Percentiles rank a stretch among this genome's conserved stretches.
These are phyloP conservation scores for Phainopepla nitens DNA, from an alignment of 2,113 vertebrate genomes.

Conservation along the genomic window DNA sequence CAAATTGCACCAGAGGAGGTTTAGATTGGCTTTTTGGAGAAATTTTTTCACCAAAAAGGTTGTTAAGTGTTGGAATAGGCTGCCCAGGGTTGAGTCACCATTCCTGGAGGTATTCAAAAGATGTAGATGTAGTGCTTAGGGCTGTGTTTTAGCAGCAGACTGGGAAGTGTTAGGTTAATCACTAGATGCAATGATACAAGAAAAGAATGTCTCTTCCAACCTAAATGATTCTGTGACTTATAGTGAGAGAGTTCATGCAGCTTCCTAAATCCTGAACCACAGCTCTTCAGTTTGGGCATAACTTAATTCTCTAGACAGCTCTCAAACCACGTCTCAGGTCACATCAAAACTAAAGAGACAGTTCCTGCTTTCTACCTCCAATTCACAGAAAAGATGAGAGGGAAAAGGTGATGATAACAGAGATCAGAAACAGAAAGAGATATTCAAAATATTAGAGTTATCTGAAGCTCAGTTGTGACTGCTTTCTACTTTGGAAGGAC, in stretches of 20 bases:
- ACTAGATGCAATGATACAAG: not conserved
- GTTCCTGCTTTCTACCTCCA: not conserved
- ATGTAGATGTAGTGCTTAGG: not conserved
- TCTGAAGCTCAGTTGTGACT: not conserved
- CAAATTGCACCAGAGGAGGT: not conserved
- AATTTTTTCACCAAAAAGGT: not conserved
- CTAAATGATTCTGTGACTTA: not conserved
- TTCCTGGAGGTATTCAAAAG: not conserved
- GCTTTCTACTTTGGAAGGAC: not conserved
- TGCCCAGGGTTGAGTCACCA: not conserved
- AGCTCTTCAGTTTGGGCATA: not conserved
- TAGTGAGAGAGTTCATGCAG: not conserved
- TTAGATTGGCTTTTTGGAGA: not conserved
- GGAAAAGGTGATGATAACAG: not conserved
- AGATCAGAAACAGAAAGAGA: not conserved
- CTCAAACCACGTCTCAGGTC: not conserved
- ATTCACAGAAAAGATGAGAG: not conserved
- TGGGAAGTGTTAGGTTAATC: not conserved
- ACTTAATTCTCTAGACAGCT: not conserved
- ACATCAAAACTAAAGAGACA: not conserved
- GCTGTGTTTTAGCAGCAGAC: not conserved
- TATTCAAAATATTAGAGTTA: not conserved
- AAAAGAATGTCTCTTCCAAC: not conserved
- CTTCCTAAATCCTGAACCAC: not conserved
- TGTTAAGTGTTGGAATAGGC: not conserved